Evolutionary conservation across 1,140 invertebrate species (phyloP).

Genomic region (Bradynema listronoti): DNA sequence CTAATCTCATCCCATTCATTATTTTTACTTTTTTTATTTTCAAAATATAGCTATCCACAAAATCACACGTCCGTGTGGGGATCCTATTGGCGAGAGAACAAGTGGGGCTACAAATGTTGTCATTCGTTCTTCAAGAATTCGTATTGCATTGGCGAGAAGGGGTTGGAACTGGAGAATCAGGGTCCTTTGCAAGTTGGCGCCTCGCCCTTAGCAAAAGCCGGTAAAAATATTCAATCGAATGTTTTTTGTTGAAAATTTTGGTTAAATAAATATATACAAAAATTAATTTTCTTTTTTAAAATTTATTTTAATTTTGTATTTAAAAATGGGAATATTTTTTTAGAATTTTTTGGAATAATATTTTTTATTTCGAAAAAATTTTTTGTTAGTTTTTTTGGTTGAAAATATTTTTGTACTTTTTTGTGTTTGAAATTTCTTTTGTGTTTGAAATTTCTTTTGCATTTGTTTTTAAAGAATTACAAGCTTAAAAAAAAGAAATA

Average conservation of each 20-base stretch:
- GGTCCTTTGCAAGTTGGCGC: too few species aligned
- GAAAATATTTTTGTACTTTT: too few species aligned
- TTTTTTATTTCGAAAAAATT: too few species aligned
- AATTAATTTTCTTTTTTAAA: not conserved
- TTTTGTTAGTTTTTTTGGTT: too few species aligned
- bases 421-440: not conserved
- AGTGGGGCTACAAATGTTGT: slow-evolving; percentile 91
- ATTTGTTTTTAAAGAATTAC: not conserved
- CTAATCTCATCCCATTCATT: slow-evolving; percentile 6
- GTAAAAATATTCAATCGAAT: not conserved
- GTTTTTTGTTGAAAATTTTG: not conserved
- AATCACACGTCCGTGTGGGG: slow-evolving; percentile 74
- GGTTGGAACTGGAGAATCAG: slow-evolving; percentile 51
- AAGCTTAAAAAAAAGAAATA: not conserved
- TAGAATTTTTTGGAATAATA: slow-evolving; percentile 2
- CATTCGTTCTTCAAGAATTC: slow-evolving; percentile 79
- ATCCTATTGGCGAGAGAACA: slow-evolving; percentile 80
- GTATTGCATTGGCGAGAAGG: slow-evolving; percentile 72
- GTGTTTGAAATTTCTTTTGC: not conserved
- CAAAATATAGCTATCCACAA: slow-evolving; percentile 21
- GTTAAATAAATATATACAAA: not conserved
- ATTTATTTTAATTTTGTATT: not conserved
- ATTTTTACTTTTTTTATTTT: slow-evolving; percentile 18
- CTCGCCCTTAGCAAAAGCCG: slow-evolving; percentile 4
- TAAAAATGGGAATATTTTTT: not conserved